Evolutionary conservation across 2,888 invertebrate species (phyloP).

Genomic region (Acrobasis consociella): DNA sequence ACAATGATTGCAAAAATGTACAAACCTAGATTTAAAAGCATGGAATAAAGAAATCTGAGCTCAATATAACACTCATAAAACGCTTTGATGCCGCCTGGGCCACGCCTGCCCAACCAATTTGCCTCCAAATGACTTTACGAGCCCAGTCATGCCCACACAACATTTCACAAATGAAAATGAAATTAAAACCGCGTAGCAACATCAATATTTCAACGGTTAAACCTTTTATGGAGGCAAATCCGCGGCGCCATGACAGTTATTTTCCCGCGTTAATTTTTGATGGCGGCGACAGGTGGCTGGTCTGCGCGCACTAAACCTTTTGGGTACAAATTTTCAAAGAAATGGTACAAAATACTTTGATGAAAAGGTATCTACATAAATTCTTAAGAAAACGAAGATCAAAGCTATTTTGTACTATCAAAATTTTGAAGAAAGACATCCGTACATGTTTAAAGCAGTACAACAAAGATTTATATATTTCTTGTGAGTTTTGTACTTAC

Average conservation of each 20-base stretch:
- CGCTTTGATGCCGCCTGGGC: conserved; percentile 9
- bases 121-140: conserved; percentile 28
- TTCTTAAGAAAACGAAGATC: too few relatives aligned
- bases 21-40: neutral
- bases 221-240: conserved; percentile 60
- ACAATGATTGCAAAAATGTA: neutral
- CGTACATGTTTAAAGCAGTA: too few relatives aligned
- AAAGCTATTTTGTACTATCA: too few relatives aligned
- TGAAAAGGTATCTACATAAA: too few relatives aligned
- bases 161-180: conserved; percentile 39
- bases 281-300: conserved; percentile 72
- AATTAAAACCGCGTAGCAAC: conserved; percentile 43
- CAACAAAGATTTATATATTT: neutral
- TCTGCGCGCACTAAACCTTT: conserved; percentile 32
- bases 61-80: conserved; percentile 7
- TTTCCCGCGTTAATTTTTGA: conserved; percentile 71
- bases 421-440: too few relatives aligned
- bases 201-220: conserved; percentile 57
- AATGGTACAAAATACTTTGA: too few relatives aligned
- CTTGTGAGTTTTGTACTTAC: conserved; percentile 86
- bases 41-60: conserved; percentile 5
- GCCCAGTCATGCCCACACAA: conserved; percentile 23
- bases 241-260: conserved; percentile 68
- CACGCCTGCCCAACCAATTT: conserved; percentile 26
- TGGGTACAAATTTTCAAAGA: too few relatives aligned